phyloP scores from a whole-genome alignment of 1,140 invertebrate species.

The Hetaerina americana region DNA sequence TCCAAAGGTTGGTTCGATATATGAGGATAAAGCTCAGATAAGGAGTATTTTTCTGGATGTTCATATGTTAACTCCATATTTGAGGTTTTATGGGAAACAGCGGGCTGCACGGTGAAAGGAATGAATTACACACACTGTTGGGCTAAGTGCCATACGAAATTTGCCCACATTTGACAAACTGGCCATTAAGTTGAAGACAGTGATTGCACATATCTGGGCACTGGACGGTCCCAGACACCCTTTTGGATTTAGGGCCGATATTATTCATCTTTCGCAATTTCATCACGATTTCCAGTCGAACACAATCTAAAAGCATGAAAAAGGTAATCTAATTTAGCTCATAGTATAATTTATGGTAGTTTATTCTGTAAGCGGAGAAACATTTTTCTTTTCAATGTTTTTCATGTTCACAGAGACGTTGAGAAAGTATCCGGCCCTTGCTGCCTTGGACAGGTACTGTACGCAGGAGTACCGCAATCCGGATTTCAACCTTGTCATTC shows the following conservation, averaged over 20 bases:
- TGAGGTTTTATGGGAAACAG: too few species aligned
- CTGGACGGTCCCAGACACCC: neutral
- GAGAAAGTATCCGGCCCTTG: slow-evolving; percentile 39
- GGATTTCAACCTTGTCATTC: slow-evolving; percentile 19
- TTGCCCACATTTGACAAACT: too few species aligned
- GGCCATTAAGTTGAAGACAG: too few species aligned
- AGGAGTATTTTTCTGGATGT: too few species aligned
- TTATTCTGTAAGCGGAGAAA: neutral
- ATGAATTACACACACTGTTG: too few species aligned
- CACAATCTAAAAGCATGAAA: neutral
- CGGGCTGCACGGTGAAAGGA: too few species aligned
- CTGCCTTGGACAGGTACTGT: slow-evolving; percentile 34
- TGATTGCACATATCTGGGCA: too few species aligned
- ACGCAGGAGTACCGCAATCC: slow-evolving; percentile 35
- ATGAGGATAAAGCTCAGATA: too few species aligned
- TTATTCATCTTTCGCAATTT: neutral
- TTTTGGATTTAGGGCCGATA: neutral
- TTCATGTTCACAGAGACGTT: slow-evolving; percentile 33
- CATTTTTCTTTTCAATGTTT: neutral
- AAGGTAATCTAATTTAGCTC: neutral
- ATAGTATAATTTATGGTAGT: neutral
- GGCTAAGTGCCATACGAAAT: too few species aligned
- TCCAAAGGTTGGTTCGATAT: too few species aligned
- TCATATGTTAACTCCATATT: too few species aligned
- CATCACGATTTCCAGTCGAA: neutral